These are phyloP conservation scores for Melanargia galathea DNA, from an alignment of 2,888 invertebrate species.

Conservation along the genomic window DNA sequence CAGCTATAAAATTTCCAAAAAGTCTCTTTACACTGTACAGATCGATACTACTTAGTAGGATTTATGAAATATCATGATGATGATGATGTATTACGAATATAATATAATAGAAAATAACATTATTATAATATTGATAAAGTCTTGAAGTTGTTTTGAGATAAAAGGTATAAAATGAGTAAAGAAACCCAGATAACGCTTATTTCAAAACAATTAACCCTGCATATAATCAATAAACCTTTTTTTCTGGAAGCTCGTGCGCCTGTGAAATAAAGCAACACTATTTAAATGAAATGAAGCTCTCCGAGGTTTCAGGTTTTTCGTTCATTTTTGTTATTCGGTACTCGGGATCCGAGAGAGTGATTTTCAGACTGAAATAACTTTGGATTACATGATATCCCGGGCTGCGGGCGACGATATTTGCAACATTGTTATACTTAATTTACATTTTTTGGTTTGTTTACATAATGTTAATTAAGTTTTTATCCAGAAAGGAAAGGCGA, in stretches of 20 bases:
- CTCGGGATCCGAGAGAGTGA: not conserved
- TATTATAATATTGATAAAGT: too few relatives aligned
- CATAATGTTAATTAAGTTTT: constrained; percentile 3
- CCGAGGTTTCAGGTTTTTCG: not conserved
- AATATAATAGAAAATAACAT: too few relatives aligned
- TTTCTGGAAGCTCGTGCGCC: not conserved
- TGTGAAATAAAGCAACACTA: constrained; percentile 9
- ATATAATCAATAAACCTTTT: not conserved
- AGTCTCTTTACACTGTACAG: too few relatives aligned
- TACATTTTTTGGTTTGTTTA: constrained; percentile 1
- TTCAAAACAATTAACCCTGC: not conserved
- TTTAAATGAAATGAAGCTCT: constrained; percentile 13
- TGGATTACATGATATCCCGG: not conserved
- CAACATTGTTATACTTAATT: not conserved
- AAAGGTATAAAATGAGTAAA: not conserved
- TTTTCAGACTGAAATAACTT: constrained; percentile 11
- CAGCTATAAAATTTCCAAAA: too few relatives aligned
- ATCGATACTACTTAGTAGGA: too few relatives aligned
- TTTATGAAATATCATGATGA: too few relatives aligned
- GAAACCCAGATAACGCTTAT: not conserved
- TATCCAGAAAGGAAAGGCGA: not conserved
- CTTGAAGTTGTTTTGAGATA: not conserved
- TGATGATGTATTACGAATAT: too few relatives aligned
- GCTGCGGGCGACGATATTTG: not conserved
- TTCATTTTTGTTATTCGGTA: constrained; percentile 8